Base-by-base conservation (phyloP, 2,797 vertebrate species). In the Loris lydekkerianus region DNA sequence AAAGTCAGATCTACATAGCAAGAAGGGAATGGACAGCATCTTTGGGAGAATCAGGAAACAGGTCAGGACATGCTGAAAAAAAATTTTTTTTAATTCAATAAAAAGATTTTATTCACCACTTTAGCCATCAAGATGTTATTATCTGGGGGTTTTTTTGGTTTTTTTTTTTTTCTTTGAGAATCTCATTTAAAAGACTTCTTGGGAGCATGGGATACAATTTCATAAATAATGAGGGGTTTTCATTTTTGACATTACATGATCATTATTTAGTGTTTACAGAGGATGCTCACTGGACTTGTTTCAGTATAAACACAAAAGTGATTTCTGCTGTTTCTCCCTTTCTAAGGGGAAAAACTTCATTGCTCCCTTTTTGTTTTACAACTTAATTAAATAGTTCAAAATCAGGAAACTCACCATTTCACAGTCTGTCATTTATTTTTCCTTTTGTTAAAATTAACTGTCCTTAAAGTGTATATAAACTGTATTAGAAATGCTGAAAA, bases 21-120 rank as follows among this genome's bases (percentile, higher is more conserved):
- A 97, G 91, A 97, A 93, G 83, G 96, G 96, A 98, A 98, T 95
- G 93, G 95, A 97, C 97, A 98, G 97, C 96, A 98, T 98, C 97
- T 98, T 96, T 96, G 97, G 95, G 92, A 96, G 97, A 97, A 97
- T 97, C 60, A 97, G 92, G 94, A 98, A 91, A 96, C 97, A 94
- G 88, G 56, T 96, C n/a, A 87, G 89, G 85, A 96, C 96, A 93
- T 92, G 56, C 69, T 97, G 73, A 60, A 97, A 97, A 97, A 94
- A 76, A 40, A 40, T 40, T 3, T 40, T 40, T 40, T 40, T 40
- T 40, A 40, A 40, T 40, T 40, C 40, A 40, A 40, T 40, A 40
- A 40, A 40, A 40, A 40, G 40, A 40, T 40, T 40, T 40, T 40
- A 40, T 40, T 40, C 40, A 40, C 40, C 40, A 40, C 40, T 40